A percentile compares a stretch with the other conserved stretches of the same genome.
phyloP scores from a whole-genome alignment of 2,113 vertebrate species.

The Paracanthobrama guichenoti region DNA sequence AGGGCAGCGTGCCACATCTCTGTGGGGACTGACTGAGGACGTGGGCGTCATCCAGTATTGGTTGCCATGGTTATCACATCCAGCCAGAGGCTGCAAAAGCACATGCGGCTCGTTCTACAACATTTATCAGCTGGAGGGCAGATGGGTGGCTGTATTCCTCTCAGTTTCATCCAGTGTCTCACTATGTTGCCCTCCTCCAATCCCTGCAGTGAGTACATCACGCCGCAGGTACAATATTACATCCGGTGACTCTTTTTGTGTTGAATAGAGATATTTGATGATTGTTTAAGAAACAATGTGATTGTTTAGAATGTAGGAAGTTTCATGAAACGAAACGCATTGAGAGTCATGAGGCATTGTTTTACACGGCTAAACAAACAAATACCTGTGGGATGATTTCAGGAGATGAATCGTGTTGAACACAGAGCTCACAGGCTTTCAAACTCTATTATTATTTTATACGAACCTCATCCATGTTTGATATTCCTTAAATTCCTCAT shows the following conservation, averaged over 20 bases:
- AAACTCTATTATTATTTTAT: slow-evolving; percentile 61
- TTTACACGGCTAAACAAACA: neutral
- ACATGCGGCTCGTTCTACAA: slow-evolving; percentile 49
- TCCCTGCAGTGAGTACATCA: slow-evolving; percentile 1
- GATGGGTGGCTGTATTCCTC: slow-evolving; percentile 26
- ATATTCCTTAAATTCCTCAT: slow-evolving; percentile 50
- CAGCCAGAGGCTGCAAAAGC: slow-evolving; percentile 54
- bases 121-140: slow-evolving; percentile 60
- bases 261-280: neutral
- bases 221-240: neutral
- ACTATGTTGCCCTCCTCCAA: slow-evolving; percentile 3
- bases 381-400: neutral
- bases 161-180: slow-evolving; percentile 50
- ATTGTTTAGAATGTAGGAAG: neutral
- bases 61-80: slow-evolving; percentile 64
- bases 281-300: neutral
- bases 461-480: slow-evolving; percentile 53
- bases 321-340: neutral
- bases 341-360: neutral
- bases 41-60: slow-evolving; percentile 50
- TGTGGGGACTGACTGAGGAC: slow-evolving; percentile 42
- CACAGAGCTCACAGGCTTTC: slow-evolving; percentile 38
- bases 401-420: neutral
- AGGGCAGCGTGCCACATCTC: slow-evolving; percentile 2
- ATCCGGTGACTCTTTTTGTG: neutral